Evolutionary conservation across 2,797 vertebrate species (phyloP), one percentile per base, ranked within the genome.

Genomic region (Falco naumanni): DNA sequence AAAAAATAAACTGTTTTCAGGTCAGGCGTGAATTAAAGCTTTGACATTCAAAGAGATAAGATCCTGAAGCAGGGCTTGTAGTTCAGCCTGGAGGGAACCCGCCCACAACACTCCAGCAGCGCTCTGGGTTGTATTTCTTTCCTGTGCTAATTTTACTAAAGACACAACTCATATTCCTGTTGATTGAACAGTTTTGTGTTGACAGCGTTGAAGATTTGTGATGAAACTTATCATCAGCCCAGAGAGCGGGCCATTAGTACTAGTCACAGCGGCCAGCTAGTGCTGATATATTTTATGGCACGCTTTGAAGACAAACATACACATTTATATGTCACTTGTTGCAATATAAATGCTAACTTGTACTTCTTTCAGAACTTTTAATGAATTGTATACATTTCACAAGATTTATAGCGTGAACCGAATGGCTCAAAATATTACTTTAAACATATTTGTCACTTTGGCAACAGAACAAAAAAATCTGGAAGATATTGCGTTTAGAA

Each of bases 391-490:
- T 95, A 86, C 98, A 96, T 93, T 89, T 66, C 6, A 2, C 51
- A 87, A 98, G 98, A 99, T 99, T 99, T 98, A 99, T 97, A n/a
- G 95, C 54, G 5, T 12, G 72, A 65, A 89, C 41, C 43, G 87
- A 94, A 48, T 3, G 63, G 85, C 95, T 97, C 96, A 74, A 96
- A 96, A 98, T 98, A 98, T 98, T 98, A 95, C 98, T 97, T 98
- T 94, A 96, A 97, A 95, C 95, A 16, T 98, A 98, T 99, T 98
- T 98, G 98, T 99, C 98, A 98, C 97, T 96, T 93, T 95, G 98
- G 98, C 98, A 98, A 98, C 94, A 91, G 97, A 70, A 97, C 96
- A 95, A 97, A 97, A 95, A 96, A 93, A 93, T 76, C 93, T 94
- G 97, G 98, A 83, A 93, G 97, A 97, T 94, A 89, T 51, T 88